Evolutionary conservation across 2,888 invertebrate genomes (phyloP), one percentile per base, ranked within the genome.

Genomic region (Drosophila merina): DNA sequence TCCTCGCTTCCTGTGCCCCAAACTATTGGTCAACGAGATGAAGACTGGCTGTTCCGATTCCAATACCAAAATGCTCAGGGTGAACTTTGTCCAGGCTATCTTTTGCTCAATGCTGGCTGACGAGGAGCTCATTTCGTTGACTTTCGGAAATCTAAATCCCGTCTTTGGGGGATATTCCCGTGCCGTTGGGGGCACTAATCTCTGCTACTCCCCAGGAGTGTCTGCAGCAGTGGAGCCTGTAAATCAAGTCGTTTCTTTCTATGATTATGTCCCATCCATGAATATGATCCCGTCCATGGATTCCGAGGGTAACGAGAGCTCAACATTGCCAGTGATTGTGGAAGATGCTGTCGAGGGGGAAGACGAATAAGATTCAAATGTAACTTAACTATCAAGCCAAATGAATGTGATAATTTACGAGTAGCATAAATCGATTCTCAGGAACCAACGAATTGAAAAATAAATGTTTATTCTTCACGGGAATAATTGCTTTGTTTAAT

Each of bases 81-180:
- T n/a, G 0, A 20, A 3, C 9, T 84, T 80, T 36, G 25, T 59
- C 4, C 73, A 74, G 38, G 59, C 81, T 4, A 0, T 80, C 0
- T 12, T 80, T 1, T 84, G 85, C 50, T 80, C 79, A 8, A 77
- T 80, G 85, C 57, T 79, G 1, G 44, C 73, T 5, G 71, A 84
- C 3, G 57, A 71, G 26, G 38, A 79, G 4, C 57, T 79, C 0
- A 2, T 4, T 3, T 12, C 28, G 7, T 45, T 62, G 3, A 7
- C 48, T n/a, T 28, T 12, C 1, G n/a, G 36, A n/a, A 6, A 6
- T 9, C 7, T 14, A 12, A 12, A 31, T 20, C 30, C n/a, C 12
- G 6, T 25, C 9, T 14, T 14, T 42, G 40, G 14, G 8, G 7
- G 7, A 3, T 12, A 14, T 40, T 40, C 12, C 10, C 3, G 10